Conservation (phyloP, 1,140 invertebrate genomes). For the Brachionus rotundiformis region DNA sequence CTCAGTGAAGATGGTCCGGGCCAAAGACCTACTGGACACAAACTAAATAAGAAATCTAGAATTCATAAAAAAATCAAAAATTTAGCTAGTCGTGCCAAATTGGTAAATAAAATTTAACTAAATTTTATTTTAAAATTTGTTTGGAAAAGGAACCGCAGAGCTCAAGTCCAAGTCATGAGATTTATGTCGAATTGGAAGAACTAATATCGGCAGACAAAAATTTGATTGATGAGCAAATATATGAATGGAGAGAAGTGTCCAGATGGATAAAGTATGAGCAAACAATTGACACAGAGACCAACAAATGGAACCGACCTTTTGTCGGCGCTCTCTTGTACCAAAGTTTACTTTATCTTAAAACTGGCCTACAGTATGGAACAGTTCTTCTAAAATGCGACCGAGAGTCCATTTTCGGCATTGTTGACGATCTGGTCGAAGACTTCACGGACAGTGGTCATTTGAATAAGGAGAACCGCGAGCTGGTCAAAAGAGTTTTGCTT, state of each 20-base stretch:
- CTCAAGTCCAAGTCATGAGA: conserved; percentile 3
- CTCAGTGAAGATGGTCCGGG: neutral
- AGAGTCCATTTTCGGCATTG: conserved; percentile 13
- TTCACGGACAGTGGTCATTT: conserved; percentile 44
- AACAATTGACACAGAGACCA: conserved; percentile 31
- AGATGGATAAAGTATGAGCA: conserved; percentile 52
- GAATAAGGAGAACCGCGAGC: conserved; percentile 43
- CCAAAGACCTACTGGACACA: neutral
- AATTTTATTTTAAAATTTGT: neutral
- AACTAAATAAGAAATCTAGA: conserved; percentile 3
- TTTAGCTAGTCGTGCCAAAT: conserved; percentile 20
- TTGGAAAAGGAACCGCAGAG: neutral
- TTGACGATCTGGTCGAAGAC: conserved; percentile 31
- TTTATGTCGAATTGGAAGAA: conserved; percentile 46
- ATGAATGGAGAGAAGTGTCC: conserved; percentile 42
- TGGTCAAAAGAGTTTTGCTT: neutral
- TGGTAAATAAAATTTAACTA: conserved; percentile 5
- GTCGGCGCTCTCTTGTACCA: conserved; percentile 33
- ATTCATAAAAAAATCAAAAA: conserved; percentile 31
- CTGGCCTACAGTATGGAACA: conserved; percentile 48
- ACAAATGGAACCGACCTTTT: conserved; percentile 38
- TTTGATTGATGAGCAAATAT: conserved; percentile 4
- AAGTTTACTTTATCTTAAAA: conserved; percentile 35
- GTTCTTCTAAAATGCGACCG: conserved; percentile 36
- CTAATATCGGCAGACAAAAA: neutral